phyloP scores from a whole-genome alignment of 2,797 vertebrate species.

The Lagodon rhomboides region DNA sequence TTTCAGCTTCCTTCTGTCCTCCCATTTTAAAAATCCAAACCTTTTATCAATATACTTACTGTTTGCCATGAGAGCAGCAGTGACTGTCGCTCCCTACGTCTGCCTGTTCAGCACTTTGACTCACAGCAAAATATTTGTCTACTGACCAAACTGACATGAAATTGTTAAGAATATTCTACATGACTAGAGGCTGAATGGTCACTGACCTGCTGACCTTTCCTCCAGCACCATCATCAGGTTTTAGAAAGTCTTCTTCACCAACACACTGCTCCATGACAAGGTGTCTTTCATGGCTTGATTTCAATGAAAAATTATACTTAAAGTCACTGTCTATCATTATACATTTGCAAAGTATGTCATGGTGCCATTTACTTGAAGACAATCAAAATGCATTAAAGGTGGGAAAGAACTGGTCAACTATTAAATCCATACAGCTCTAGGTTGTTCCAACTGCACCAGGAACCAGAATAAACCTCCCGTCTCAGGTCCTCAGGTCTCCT shows the following conservation, averaged over 20 bases:
- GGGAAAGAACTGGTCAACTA: no score
- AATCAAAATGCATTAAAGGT: background rate
- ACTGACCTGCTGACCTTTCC: background rate
- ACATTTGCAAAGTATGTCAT: no score
- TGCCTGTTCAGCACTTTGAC: background rate
- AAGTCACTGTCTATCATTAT: no score
- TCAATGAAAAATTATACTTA: no score
- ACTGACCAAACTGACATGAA: background rate
- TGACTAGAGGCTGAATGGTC: background rate
- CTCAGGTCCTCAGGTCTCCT: background rate
- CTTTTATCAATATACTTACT: background rate
- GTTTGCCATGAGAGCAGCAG: background rate
- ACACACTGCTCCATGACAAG: background rate
- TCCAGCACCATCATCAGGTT: background rate
- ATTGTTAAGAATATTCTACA: background rate
- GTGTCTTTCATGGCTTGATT: no score
- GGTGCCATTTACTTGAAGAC: background rate
- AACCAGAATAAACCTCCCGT: no score
- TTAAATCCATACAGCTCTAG: no score
- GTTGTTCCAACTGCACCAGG: no score
- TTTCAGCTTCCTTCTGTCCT: conserved; percentile 24
- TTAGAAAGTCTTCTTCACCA: background rate
- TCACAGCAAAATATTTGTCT: background rate
- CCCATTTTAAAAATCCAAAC: conserved; percentile 16
- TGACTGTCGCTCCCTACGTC: background rate